Base-by-base conservation (phyloP, 1,140 invertebrate genomes). In the Ericerus pela region DNA sequence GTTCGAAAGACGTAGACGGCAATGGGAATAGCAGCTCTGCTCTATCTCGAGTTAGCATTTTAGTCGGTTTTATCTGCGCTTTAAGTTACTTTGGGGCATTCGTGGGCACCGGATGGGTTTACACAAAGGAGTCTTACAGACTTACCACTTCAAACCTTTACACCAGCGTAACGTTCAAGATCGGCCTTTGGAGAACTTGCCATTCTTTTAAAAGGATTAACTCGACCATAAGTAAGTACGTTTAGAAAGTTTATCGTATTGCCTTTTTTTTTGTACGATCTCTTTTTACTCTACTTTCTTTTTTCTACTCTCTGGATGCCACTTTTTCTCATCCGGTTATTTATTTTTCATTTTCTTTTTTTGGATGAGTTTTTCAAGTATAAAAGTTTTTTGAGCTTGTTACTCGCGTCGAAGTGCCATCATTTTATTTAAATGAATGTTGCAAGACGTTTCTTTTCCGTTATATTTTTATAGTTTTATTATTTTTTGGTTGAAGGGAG, bases 41-140 rank as follows among this genome's bases (percentile, higher is more conserved):
- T 38, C 36, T 51, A 14, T 26, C 22, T 24, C 14, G 47, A 28
- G 26, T 28, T 28, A 28, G 69, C 14, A 61, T 73, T 16, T 61
- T 70, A 12, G 66, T 68, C 59, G 73, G 73, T 2, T 54, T 72
- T 20, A 37, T 69, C 18, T 70, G 71, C 1, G 57, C 71, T 30
- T 66, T 64, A 26, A 68, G 70, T 1, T 62, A 73, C 3, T 60
- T 73, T 12, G 67, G 71, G n/a, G 72, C 71, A 5, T 73, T 73
- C 61, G 68, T 74, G 31, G 68, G 70, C 63, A 69, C 70, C 53
- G 68, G 70, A n/a, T 74, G 73, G 73, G 63, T 74, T 26, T 73
- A 68, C 62, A 73, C 73, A 1, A 67, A 67, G 55, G 72, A 74
- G 61, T 71, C 72, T 0, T 64, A 73, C 16, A 62, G 61, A 10